Base-by-base conservation (phyloP, 2,113 vertebrate species). In the Oncorhynchus clarkii region DNA sequence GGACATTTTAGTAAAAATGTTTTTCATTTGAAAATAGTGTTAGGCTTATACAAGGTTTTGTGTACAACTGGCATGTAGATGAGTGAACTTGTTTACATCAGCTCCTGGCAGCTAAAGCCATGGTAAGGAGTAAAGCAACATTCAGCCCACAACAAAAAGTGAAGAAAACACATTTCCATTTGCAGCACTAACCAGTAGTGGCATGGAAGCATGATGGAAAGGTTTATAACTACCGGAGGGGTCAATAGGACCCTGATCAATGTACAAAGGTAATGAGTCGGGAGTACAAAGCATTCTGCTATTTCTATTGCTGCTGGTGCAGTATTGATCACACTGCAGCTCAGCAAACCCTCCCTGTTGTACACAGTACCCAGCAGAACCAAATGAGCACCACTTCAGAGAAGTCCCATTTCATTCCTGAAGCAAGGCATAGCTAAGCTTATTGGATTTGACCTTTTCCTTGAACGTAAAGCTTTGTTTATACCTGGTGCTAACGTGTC, bases 11-110 rank as follows among this genome's bases (percentile, higher is more conserved):
- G 84, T 89, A 91, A 34, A 14, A 9, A 12, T 34, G 22, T 65
- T 90, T 88, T 83, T 88, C 80, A 85, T 90, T 88, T 86, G 83
- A 91, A 91, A 93, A 91, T 91, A 90, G 83, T 91, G 87, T 84
- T 80, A 85, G 84, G 90, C 74, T 72, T 82, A 75, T 84, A 89
- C 84, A 89, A 92, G 86, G 68, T 54, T 78, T 85, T 80, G 87
- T 82, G 88, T 89, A 90, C 87, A 91, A 84, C 39, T 26, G 74
- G 78, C 80, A 84, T 73, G 71, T 79, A 73, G 62, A 73, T 77
- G 71, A 62, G 49, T 71, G 70, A 80, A 79, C 13, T 64, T 73
- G 79, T 72, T 18, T 73, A 81, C 65, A 76, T 76, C 78, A 82
- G 75, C 77, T 76, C 27, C 73, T 82, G 86, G 77, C 76, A 88